Evolutionary conservation across 2,797 vertebrate genomes (phyloP), one percentile per base, ranked within the genome.

Genomic region (Streptopelia turtur): DNA sequence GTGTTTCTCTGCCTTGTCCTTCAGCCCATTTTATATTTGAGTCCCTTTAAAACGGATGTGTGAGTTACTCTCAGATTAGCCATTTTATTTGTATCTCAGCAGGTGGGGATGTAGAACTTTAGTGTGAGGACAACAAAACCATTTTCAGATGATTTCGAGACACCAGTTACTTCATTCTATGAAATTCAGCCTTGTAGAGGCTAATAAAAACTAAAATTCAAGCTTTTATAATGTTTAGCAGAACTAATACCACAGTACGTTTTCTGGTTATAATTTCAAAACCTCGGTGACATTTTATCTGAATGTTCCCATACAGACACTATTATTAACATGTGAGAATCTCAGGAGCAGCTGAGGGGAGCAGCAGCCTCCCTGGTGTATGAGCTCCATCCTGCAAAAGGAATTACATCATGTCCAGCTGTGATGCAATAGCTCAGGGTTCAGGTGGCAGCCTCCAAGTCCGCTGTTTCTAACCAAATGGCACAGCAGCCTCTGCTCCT

Each of bases 251-350:
- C 80, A 55, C 43, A 15, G 21, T 11, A 10, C 18, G 2, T 90
- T 91, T 95, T 95, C 83, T 90, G 71, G 30, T 78, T 82, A 87
- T 94, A 70, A 88, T 96, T 96, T 95, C 95, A 96, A 93, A 95
- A 92, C 84, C 61, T 74, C 2, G 0, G 56, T 87, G 83, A 35
- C 77, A 14, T 94, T 92, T 93, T 87, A 47, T 89, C 57, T 80
- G 56, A 71, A 8, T 57, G 63, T 89, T 90, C 68, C 71, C 56
- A 13, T 84, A 14, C 56, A 77, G 39, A n/a, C 3, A 0, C 61
- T 16, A 8, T 68, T 69, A 60, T n/a, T 96, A 75, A 60, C 0
- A 0, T 43, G 31, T 75, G 59, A 88, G 76, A 85, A 70, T 69
- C 65, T 93, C 76, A 22, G 85, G 80, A 90, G 64, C 43, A 52